These are phyloP conservation scores for Trogon surrucura DNA, from an alignment of 2,113 vertebrate species.

Conservation along the genomic window DNA sequence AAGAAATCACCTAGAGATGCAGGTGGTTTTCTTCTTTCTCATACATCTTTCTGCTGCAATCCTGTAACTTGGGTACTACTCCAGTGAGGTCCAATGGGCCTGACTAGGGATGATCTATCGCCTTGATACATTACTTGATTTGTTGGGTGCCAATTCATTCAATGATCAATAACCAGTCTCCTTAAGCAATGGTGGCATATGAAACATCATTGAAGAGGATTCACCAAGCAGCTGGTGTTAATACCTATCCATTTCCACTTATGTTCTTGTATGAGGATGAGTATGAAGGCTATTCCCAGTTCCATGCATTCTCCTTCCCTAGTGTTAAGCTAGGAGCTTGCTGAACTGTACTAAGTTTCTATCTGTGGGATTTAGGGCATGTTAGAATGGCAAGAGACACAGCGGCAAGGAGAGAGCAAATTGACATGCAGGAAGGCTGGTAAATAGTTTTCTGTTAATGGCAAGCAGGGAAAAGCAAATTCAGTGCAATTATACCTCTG, in stretches of 20 bases:
- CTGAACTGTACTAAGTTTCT: not conserved
- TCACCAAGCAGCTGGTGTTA: not conserved
- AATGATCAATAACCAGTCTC: not conserved
- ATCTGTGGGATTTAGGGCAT: not conserved
- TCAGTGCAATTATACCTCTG: not conserved
- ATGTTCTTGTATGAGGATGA: not conserved
- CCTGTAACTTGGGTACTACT: not conserved
- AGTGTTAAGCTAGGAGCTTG: not conserved
- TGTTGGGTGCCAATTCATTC: not conserved
- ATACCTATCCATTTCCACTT: not conserved
- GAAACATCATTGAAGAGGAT: not conserved
- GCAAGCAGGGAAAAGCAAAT: not conserved
- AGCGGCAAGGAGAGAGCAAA: accelerated
- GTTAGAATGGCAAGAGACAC: not conserved
- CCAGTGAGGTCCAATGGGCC: not conserved
- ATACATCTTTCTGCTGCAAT: not conserved
- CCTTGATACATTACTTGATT: not conserved
- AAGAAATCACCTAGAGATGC: not conserved
- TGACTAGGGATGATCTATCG: not conserved
- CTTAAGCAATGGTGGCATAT: not conserved
- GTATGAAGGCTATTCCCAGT: not conserved
- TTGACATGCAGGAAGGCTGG: not conserved
- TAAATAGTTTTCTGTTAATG: not conserved
- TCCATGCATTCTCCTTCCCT: not conserved
- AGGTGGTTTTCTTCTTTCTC: not conserved